phyloP scores from a whole-genome alignment of 2,113 vertebrate species.

The Lagopus muta region DNA sequence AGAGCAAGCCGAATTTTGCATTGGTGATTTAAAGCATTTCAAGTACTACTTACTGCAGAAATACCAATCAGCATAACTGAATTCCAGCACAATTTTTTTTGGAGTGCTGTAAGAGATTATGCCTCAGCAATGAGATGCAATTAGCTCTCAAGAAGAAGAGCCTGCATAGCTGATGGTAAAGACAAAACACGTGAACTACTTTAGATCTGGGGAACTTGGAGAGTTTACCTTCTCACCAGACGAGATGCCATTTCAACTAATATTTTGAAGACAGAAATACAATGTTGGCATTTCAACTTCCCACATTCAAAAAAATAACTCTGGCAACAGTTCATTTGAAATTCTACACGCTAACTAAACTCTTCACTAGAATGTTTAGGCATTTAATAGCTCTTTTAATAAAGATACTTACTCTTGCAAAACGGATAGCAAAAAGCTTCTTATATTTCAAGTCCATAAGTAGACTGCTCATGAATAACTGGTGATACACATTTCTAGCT shows the following conservation, averaged over 20 bases:
- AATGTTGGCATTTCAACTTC: background rate
- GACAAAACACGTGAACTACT: constrained; percentile 8
- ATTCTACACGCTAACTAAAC: constrained; percentile 15
- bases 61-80: constrained; percentile 12
- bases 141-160: constrained; percentile 13
- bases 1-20: background rate
- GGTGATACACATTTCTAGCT: constrained; percentile 95
- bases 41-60: constrained; percentile 14
- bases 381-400: background rate
- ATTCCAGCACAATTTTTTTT: constrained; percentile 16
- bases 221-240: constrained; percentile 9
- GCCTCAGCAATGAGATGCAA: background rate
- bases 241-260: background rate
- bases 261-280: constrained; percentile 8
- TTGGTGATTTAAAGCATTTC: constrained; percentile 7
- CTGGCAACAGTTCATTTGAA: background rate
- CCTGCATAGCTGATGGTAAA: background rate
- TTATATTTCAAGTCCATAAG: constrained; percentile 99
- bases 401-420: constrained; percentile 90
- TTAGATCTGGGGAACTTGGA: background rate
- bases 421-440: constrained; percentile 94
- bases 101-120: background rate
- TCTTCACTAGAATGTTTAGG: constrained; percentile 10
- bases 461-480: constrained; percentile 97
- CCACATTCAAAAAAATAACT: background rate